Percentiles rank a stretch among this genome's conserved stretches.
These are phyloP conservation scores for Rhinichthys klamathensis DNA, from an alignment of 2,113 vertebrate species.

Conservation along the genomic window DNA sequence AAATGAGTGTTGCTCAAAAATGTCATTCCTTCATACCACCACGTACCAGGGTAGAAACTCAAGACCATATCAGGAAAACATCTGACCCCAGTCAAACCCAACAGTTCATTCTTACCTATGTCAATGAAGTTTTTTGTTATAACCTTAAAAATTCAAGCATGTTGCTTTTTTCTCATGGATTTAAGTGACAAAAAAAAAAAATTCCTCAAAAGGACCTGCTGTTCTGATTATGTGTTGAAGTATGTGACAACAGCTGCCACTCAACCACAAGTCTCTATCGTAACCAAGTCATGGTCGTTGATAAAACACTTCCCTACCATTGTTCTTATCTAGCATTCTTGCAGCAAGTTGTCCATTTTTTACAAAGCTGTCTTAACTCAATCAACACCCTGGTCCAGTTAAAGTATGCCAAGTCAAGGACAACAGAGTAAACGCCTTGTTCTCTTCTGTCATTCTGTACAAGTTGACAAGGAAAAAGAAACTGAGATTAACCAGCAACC, in stretches of 20 bases:
- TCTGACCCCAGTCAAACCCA: background rate
- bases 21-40: background rate
- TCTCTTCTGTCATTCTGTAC: conserved; percentile 22
- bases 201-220: background rate
- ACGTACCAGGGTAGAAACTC: background rate
- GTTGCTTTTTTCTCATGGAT: background rate
- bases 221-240: background rate
- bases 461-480: conserved; percentile 37
- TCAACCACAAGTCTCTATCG: background rate
- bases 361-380: background rate
- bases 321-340: conserved; percentile 13
- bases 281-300: background rate
- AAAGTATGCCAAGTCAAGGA: background rate
- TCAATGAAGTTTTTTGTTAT: background rate
- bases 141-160: background rate
- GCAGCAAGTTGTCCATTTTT: background rate
- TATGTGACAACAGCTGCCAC: conserved; percentile 21
- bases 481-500: conserved; percentile 51
- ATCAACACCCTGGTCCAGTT: background rate
- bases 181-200: background rate
- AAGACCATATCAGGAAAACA: background rate
- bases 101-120: background rate
- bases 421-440: background rate
- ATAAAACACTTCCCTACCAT: background rate
- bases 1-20: background rate